These are phyloP conservation scores for Cyanoliseus patagonus DNA, from an alignment of 2,113 vertebrate genomes.

Conservation along the genomic window DNA sequence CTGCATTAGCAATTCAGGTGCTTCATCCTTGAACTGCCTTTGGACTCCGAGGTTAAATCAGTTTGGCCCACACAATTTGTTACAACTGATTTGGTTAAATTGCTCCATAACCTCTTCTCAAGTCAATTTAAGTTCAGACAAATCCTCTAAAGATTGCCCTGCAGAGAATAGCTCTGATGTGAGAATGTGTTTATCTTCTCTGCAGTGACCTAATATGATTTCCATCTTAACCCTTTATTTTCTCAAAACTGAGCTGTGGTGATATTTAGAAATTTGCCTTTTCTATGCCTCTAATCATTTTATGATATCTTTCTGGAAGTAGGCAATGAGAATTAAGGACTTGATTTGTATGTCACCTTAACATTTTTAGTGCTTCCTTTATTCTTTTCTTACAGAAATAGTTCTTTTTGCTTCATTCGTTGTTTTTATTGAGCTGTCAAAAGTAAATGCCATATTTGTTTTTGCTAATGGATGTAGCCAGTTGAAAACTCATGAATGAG, in stretches of 20 bases:
- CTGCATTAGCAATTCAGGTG: background rate
- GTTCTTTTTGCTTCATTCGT: background rate
- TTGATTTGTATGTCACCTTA: background rate
- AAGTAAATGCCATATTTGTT: background rate
- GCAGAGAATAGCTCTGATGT: background rate
- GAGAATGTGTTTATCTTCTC: background rate
- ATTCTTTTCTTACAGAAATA: background rate
- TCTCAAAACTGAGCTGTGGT: background rate
- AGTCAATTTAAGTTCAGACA: background rate
- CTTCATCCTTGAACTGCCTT: background rate
- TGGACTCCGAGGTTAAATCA: background rate
- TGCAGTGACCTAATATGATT: background rate
- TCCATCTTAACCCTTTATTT: background rate
- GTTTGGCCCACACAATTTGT: background rate
- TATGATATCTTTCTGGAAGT: background rate
- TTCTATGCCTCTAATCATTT: background rate
- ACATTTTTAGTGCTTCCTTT: background rate
- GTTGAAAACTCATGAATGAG: background rate
- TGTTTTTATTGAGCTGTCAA: background rate
- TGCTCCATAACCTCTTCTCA: background rate
- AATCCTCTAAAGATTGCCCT: background rate
- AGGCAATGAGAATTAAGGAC: background rate
- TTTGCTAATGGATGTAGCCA: background rate
- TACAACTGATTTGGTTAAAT: background rate
- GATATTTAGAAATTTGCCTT: background rate